Evolutionary conservation across 2,888 invertebrate species (phyloP), one percentile per base, ranked within the genome.

Genomic region (Caenorhabditis panamensis): DNA sequence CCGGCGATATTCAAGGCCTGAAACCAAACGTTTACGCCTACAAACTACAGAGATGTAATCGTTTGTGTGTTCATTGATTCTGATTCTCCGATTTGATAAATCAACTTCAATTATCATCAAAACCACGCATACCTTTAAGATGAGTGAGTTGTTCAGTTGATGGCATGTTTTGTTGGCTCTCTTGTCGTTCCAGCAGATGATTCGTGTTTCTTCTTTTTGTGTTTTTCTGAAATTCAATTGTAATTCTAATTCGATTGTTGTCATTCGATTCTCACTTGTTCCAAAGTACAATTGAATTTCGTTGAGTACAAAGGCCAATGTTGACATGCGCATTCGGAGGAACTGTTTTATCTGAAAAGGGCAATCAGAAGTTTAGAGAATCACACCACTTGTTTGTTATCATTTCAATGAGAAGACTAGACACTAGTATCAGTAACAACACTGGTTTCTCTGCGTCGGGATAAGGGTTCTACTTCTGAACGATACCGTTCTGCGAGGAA

Each of bases 221-320:
- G 76, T 72, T n/a, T 62, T 63, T 13, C 76, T 81, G 53, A 71
- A 66, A 22, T 53, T n/a, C n/a, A 11, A 54, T 20, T 49, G 3
- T 16, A 37, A n/a, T 18, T n/a, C 79, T 79, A 41, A 11, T 13
- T 56, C 53, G 13, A 4, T 28, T 22, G 8, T 53, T 47, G 13
- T 41, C n/a, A n/a, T n/a, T n/a, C n/a, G n/a, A n/a, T n/a, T n/a
- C 87, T 86, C 83, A 92, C 88, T 93, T 93, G 87, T 96, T 94
- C 96, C 96, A 96, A 3, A 95, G 95, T 1, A 95, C 93, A 91
- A 96, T 95, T 41, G 95, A 95, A 83, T 94, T 93, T 86, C 96
- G 93, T 90, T 95, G 95, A 0, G 95, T 94, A 0, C 95, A 94
- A 87, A 96, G 94, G 1, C 95, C 95, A 89, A 98, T 22, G 6